Conservation (phyloP, 1,140 invertebrate species). For the Trichonephila clavata region DNA sequence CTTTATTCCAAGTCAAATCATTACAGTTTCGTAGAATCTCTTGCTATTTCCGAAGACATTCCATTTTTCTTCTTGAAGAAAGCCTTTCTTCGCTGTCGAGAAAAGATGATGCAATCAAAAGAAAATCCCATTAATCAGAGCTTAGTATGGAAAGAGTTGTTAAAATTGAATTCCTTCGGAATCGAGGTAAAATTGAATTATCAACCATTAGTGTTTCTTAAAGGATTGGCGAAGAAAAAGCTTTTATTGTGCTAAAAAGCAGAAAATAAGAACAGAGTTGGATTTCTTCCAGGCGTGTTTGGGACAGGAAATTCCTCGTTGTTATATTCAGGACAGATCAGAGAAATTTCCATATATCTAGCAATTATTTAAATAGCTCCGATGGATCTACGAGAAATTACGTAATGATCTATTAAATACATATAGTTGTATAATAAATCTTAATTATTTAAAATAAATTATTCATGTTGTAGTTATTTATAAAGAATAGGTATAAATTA, state of each 20-base stretch:
- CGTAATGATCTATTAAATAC: too few species aligned
- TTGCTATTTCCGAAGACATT: background rate
- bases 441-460: too few species aligned
- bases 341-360: too few species aligned
- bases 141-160: background rate
- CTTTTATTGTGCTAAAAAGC: background rate
- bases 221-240: background rate
- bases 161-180: slow-evolving; percentile 29
- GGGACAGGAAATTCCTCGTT: background rate
- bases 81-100: background rate
- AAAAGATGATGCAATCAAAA: slow-evolving; percentile 4
- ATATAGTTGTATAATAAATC: too few species aligned
- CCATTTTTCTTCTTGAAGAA: background rate
- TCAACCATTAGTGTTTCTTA: slow-evolving; percentile 46
- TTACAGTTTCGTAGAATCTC: background rate
- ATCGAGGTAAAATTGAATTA: slow-evolving; percentile 52
- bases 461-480: too few species aligned
- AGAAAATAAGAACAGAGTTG: background rate
- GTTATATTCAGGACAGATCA: too few species aligned
- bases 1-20: too few species aligned
- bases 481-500: too few species aligned
- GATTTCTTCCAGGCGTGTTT: background rate
- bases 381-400: too few species aligned
- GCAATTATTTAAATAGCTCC: too few species aligned
- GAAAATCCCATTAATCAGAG: slow-evolving; percentile 47